phyloP scores from a whole-genome alignment of 2,113 vertebrate genomes.

The Phocoena phocoena region DNA sequence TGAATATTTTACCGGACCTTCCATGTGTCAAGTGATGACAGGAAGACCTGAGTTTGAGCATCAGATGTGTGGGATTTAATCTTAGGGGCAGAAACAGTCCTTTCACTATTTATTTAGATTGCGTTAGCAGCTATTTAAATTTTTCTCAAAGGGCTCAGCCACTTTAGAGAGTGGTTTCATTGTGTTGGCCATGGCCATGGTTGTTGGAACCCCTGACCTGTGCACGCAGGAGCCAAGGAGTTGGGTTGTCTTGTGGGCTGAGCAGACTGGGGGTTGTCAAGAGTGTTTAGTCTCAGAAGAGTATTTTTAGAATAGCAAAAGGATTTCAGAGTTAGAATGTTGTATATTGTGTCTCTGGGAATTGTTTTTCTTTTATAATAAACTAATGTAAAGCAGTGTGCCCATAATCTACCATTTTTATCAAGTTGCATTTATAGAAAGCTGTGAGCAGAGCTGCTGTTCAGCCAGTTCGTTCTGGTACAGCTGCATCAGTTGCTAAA shows the following conservation, averaged over 20 bases:
- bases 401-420: neutral
- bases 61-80: neutral
- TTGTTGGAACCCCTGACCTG: neutral
- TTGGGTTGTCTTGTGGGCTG: neutral
- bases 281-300: neutral
- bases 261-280: neutral
- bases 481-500: neutral
- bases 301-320: neutral
- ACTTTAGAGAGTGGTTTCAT: neutral
- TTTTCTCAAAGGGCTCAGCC: neutral
- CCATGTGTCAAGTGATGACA: neutral
- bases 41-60: neutral
- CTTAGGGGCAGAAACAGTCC: neutral
- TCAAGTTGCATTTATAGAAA: neutral
- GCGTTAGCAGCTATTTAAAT: neutral
- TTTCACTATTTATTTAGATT: neutral
- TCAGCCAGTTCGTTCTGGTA: neutral
- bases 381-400: neutral
- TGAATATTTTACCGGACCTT: neutral
- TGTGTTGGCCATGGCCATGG: rapidly evolving
- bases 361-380: slow-evolving; percentile 54
- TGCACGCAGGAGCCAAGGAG: neutral
- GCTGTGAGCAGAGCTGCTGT: neutral
- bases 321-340: neutral
- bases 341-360: neutral